Percentiles rank a stretch among this genome's conserved stretches.
phyloP scores from a whole-genome alignment of 2,888 invertebrate genomes.

The Acrobasis consociella region DNA sequence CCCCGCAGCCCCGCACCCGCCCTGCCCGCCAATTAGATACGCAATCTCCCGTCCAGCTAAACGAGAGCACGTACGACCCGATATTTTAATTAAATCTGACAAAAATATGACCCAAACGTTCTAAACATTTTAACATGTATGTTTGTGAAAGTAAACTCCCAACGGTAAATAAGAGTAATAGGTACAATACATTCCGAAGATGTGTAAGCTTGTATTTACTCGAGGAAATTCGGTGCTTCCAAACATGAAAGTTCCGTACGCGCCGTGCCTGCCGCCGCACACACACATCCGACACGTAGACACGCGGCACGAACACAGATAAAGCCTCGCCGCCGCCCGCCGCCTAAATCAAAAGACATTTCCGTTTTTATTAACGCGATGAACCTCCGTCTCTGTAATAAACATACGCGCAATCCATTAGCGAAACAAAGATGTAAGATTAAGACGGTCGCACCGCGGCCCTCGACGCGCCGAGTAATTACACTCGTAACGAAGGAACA shows the following conservation, averaged over 20 bases:
- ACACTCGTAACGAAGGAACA: slow-evolving; percentile 13
- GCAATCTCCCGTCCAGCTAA: slow-evolving; percentile 19
- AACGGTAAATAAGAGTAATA: slow-evolving; percentile 6
- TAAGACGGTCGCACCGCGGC: slow-evolving; percentile 12
- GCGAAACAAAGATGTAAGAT: slow-evolving; percentile 15
- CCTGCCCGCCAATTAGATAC: slow-evolving; percentile 21
- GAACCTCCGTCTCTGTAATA: slow-evolving; percentile 13
- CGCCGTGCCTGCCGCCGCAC: slow-evolving; percentile 9
- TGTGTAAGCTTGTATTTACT: background rate
- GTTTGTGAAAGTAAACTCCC: background rate
- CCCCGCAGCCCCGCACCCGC: slow-evolving; percentile 7
- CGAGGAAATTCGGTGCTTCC: background rate
- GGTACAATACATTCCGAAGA: background rate
- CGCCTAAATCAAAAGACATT: slow-evolving; percentile 19
- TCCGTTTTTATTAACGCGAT: slow-evolving; percentile 9
- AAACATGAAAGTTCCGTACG: background rate
- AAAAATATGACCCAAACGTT: background rate
- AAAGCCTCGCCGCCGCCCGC: background rate
- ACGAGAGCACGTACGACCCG: slow-evolving; percentile 14
- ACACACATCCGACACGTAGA: background rate
- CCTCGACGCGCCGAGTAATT: background rate
- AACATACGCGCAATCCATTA: slow-evolving; percentile 22
- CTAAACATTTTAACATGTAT: background rate
- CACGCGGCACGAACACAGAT: background rate
- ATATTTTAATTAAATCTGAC: slow-evolving; percentile 5